A percentile compares a stretch with the other conserved stretches of the same genome.
These are phyloP conservation scores for Hirundichthys speculiger DNA, from an alignment of 2,113 vertebrate genomes.

Conservation along the genomic window DNA sequence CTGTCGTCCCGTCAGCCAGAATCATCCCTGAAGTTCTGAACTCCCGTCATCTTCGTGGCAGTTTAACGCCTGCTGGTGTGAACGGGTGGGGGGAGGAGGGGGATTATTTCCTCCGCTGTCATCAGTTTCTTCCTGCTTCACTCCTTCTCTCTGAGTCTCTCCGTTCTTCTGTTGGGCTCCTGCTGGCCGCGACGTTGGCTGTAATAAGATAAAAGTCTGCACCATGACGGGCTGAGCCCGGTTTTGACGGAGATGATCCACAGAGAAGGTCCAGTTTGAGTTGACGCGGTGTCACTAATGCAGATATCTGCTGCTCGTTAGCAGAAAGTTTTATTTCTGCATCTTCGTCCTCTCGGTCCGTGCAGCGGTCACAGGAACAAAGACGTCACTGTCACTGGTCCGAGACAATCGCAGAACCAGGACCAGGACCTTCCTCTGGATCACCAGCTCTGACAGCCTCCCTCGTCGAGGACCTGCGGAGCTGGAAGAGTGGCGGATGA, in stretches of 20 bases:
- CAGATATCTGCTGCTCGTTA: no score
- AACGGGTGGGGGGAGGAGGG: no score
- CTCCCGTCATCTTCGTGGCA: no score
- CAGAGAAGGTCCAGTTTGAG: neutral
- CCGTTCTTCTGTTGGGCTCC: neutral
- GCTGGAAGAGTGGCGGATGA: slow-evolving; percentile 32
- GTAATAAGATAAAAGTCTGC: neutral
- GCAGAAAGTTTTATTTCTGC: no score
- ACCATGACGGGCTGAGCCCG: neutral
- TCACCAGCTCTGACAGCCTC: slow-evolving; percentile 39
- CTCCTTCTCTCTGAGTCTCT: neutral
- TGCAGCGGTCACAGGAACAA: no score
- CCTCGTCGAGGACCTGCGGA: slow-evolving; percentile 18
- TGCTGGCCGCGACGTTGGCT: neutral
- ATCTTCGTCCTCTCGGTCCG: no score
- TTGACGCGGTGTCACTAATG: no score
- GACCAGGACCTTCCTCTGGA: no score
- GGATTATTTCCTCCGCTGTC: neutral
- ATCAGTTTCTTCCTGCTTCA: neutral
- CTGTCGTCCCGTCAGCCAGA: no score
- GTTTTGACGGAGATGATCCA: neutral
- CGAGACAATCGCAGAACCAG: neutral
- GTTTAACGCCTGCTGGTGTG: no score
- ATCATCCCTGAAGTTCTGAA: no score
- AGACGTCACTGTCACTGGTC: neutral